These are phyloP conservation scores for Molossus molossus DNA, from an alignment of 2,797 vertebrate species.

Conservation along the genomic window DNA sequence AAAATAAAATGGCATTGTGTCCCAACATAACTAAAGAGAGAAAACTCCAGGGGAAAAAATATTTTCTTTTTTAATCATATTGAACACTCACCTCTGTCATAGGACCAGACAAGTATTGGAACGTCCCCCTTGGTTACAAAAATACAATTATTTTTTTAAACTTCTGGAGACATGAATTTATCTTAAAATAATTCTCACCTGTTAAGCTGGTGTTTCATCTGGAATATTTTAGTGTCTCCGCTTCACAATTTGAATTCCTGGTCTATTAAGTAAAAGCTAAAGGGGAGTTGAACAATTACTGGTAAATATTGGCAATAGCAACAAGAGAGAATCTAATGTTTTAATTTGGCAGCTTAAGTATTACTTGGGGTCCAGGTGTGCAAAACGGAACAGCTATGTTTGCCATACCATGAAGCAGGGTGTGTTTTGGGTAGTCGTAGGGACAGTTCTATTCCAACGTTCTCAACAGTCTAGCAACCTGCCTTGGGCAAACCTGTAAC, in stretches of 20 bases:
- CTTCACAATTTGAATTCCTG: not conserved
- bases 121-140: not conserved
- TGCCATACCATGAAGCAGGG: not conserved
- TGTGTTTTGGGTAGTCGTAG: not conserved
- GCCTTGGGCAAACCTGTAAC: not conserved
- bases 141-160: constrained; percentile 49
- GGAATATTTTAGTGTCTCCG: not conserved
- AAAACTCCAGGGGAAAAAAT: not conserved
- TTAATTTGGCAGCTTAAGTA: not conserved
- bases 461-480: not conserved
- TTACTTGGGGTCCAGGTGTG: not conserved
- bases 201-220: not conserved
- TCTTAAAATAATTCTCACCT: constrained; percentile 27
- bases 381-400: not conserved
- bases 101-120: not conserved
- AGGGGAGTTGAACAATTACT: not conserved
- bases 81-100: not conserved
- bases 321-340: not conserved
- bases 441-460: not conserved
- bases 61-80: not conserved
- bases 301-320: not conserved
- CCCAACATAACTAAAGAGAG: not conserved
- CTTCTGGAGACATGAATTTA: not conserved
- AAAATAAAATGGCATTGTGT: constrained; percentile 18
- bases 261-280: not conserved